Conservation (phyloP, 2,113 vertebrate genomes). For the Todiramphus chloris region DNA sequence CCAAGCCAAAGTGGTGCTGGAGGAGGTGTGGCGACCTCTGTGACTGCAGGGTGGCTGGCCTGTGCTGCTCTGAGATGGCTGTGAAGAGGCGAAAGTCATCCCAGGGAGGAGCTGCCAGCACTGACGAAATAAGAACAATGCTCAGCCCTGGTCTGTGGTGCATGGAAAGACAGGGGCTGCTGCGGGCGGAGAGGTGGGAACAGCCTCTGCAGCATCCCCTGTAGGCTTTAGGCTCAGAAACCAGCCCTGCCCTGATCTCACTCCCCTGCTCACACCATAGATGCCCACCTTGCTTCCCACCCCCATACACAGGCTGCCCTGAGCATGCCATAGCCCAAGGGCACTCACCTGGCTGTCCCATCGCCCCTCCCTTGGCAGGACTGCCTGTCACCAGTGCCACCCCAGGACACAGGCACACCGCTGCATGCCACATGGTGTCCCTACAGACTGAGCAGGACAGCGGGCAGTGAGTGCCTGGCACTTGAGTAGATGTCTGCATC, state of each 20-base stretch:
- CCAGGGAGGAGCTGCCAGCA: not conserved
- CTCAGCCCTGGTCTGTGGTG: not conserved
- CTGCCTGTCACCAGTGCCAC: not conserved
- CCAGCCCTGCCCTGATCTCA: not conserved
- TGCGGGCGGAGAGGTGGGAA: not conserved
- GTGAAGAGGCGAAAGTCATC: not conserved
- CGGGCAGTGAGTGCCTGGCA: rapidly evolving
- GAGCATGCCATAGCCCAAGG: rapidly evolving
- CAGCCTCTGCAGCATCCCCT: not conserved
- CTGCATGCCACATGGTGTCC: rapidly evolving
- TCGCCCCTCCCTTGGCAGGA: not conserved
- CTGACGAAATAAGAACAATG: not conserved
- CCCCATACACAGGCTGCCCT: not conserved
- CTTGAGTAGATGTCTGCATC: rapidly evolving
- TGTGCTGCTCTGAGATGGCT: not conserved
- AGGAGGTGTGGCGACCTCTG: not conserved
- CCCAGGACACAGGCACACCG: not conserved
- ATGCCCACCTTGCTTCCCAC: not conserved
- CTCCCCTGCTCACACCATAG: not conserved
- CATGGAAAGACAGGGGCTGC: not conserved
- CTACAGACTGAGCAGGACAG: not conserved
- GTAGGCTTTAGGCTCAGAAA: not conserved
- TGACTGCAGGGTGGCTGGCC: not conserved
- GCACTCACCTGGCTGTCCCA: not conserved
- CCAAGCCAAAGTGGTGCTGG: not conserved